These are phyloP conservation scores for Panthera tigris DNA, from an alignment of 2,113 vertebrate genomes.

Conservation along the genomic window DNA sequence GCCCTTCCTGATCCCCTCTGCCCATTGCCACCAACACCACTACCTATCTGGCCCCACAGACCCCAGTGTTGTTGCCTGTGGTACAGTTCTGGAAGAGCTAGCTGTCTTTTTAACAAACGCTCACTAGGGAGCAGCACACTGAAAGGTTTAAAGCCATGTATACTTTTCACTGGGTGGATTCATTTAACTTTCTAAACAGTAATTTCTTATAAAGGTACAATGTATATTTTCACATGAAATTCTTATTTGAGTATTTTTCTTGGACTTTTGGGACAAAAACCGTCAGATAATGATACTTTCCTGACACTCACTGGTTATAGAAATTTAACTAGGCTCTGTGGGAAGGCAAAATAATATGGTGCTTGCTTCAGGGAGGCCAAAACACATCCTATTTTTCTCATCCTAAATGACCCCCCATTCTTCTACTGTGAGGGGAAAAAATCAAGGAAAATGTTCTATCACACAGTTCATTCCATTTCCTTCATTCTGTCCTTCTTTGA, in stretches of 20 bases:
- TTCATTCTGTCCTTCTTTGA: constrained; percentile 12
- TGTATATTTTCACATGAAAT: not conserved
- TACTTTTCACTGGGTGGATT: not conserved
- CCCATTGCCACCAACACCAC: accelerated
- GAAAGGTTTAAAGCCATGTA: not conserved
- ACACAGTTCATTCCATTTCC: not conserved
- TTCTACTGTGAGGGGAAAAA: not conserved
- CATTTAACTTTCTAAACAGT: not conserved
- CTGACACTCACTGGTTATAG: not conserved
- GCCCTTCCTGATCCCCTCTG: accelerated
- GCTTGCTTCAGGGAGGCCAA: not conserved
- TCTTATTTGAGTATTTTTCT: constrained; percentile 36
- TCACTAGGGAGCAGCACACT: not conserved
- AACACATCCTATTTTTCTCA: constrained; percentile 1
- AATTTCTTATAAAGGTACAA: not conserved
- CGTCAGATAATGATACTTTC: not conserved
- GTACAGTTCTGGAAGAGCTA: not conserved
- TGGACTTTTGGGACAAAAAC: not conserved
- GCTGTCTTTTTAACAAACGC: not conserved
- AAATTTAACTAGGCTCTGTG: not conserved
- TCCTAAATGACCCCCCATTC: not conserved
- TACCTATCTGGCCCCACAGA: not conserved
- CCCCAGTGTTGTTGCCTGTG: not conserved
- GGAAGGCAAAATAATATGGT: not conserved
- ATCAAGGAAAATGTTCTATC: not conserved